These are phyloP conservation scores for Gymnarchus niloticus DNA, from an alignment of 2,113 vertebrate species.

Conservation along the genomic window DNA sequence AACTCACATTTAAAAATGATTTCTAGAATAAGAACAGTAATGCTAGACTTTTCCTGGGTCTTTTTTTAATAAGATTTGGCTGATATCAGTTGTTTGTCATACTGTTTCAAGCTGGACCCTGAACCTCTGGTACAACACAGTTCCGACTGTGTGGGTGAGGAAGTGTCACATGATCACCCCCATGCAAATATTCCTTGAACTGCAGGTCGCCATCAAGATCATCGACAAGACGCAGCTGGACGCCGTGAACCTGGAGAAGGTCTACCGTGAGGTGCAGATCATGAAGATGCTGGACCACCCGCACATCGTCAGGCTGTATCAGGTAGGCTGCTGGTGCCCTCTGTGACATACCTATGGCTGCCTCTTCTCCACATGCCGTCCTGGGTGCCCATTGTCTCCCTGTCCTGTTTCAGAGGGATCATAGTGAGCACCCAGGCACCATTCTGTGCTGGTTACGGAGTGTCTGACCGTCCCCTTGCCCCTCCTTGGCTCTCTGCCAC, in stretches of 20 bases:
- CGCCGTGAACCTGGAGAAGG: slow-evolving; percentile 93
- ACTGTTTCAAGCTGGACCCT: neutral
- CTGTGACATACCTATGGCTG: neutral
- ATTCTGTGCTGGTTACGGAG: neutral
- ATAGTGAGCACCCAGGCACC: neutral
- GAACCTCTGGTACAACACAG: too few species aligned
- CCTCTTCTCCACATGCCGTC: neutral
- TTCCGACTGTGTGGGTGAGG: neutral
- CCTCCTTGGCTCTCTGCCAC: neutral
- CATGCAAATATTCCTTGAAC: neutral
- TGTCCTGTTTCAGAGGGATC: neutral
- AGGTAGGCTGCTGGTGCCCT: slow-evolving; percentile 60
- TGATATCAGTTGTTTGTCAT: too few species aligned
- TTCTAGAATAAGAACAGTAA: too few species aligned
- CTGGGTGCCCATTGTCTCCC: neutral
- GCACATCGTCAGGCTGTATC: slow-evolving; percentile 96
- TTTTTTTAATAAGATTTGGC: too few species aligned
- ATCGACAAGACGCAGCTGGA: slow-evolving; percentile 97
- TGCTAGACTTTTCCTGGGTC: too few species aligned
- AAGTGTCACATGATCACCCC: neutral
- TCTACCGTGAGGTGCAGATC: slow-evolving; percentile 95
- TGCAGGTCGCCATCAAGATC: slow-evolving; percentile 96
- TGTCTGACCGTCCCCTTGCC: neutral
- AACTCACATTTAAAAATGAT: too few species aligned
- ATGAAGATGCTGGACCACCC: slow-evolving; percentile 98